Conservation (phyloP, 2,797 vertebrate species). For the Gymnothorax javanicus region DNA sequence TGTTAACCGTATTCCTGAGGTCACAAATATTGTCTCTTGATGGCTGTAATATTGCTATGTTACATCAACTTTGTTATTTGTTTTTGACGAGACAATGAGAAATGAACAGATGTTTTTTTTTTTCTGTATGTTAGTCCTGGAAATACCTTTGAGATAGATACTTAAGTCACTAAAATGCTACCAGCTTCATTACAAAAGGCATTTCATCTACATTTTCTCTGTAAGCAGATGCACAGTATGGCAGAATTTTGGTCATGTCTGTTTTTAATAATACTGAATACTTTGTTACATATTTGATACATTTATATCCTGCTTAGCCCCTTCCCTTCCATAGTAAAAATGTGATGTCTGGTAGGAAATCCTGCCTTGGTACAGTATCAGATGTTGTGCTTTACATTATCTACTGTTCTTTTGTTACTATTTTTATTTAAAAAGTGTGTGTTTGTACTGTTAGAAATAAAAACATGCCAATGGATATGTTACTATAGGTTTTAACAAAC, state of each 20-base stretch:
- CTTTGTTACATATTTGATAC: no score
- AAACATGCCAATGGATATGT: background rate
- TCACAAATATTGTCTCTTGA: background rate
- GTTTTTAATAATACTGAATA: background rate
- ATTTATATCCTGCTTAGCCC: background rate
- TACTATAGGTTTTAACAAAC: background rate
- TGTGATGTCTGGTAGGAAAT: conserved; percentile 4
- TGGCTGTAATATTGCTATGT: background rate
- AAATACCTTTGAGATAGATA: background rate
- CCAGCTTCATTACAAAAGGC: background rate
- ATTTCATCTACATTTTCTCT: background rate
- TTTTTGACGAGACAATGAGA: background rate
- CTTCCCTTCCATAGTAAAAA: background rate
- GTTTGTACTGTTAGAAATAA: background rate
- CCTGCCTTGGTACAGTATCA: no score
- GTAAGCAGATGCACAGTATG: background rate
- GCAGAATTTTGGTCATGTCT: background rate
- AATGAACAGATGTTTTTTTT: background rate
- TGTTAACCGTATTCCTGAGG: background rate
- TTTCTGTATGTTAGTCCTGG: background rate
- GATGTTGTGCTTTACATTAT: no score
- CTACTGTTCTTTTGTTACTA: background rate
- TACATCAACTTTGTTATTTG: background rate
- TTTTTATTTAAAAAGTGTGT: background rate
- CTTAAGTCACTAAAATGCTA: conserved; percentile 2